These are phyloP conservation scores for Falco rusticolus DNA, from an alignment of 2,797 vertebrate species.

Conservation along the genomic window DNA sequence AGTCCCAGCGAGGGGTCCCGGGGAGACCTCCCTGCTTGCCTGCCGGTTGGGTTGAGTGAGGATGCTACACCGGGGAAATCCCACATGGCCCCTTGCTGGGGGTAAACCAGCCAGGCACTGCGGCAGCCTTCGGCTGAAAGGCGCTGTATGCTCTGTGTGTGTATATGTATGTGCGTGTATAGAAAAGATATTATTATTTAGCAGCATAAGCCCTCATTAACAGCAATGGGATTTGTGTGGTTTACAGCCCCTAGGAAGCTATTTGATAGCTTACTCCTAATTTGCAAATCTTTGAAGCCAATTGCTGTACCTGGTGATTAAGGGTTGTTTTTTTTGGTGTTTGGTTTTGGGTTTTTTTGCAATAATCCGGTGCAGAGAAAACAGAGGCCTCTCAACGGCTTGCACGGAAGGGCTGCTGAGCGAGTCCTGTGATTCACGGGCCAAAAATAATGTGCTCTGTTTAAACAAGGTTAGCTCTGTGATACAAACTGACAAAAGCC, in stretches of 20 bases:
- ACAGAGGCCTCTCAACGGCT: slow-evolving; percentile 18
- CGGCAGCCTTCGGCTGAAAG: background rate
- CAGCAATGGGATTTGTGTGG: background rate
- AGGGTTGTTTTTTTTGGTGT: background rate
- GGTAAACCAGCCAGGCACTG: background rate
- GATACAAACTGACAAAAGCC: slow-evolving; percentile 52
- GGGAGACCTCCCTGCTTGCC: background rate
- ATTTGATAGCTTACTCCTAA: slow-evolving; percentile 47
- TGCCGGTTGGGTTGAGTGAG: background rate
- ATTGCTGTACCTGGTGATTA: slow-evolving; percentile 43
- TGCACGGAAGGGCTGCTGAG: slow-evolving; percentile 4
- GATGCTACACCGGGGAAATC: background rate
- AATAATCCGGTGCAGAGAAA: slow-evolving; percentile 12
- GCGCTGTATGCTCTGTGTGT: accelerated
- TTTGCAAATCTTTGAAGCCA: slow-evolving; percentile 60
- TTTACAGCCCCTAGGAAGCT: slow-evolving; percentile 33
- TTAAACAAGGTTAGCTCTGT: slow-evolving; percentile 42
- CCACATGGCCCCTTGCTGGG: background rate
- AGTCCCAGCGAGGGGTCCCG: background rate
- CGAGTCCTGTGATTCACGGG: slow-evolving; percentile 11
- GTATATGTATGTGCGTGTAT: background rate
- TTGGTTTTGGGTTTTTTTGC: background rate
- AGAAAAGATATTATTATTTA: slow-evolving; percentile 39
- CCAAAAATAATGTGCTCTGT: slow-evolving; percentile 59
- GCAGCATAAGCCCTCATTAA: slow-evolving; percentile 37